Conservation (phyloP, 2,888 invertebrate species). For the Hypsopygia costalis region DNA sequence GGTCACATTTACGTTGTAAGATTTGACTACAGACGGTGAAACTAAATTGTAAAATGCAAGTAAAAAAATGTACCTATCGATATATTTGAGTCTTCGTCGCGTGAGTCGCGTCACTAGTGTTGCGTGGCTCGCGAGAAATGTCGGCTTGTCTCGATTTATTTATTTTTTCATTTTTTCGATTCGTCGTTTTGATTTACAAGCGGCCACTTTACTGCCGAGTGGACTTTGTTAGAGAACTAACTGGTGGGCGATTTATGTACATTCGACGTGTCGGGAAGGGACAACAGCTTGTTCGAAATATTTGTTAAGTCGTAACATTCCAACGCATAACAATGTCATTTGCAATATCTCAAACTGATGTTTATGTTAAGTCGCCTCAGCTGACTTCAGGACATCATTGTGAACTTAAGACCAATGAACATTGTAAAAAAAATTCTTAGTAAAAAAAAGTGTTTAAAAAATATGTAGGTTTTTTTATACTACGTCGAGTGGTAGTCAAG, state of each 20-base stretch:
- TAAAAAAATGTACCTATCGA: constrained; percentile 30
- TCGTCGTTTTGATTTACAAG: constrained; percentile 75
- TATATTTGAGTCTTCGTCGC: constrained; percentile 18
- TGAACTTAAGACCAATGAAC: no score
- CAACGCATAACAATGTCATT: constrained; percentile 41
- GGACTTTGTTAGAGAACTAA: constrained; percentile 74
- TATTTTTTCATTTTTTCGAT: constrained; percentile 64
- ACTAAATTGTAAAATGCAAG: no score
- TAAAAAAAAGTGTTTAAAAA: no score
- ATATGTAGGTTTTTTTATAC: no score
- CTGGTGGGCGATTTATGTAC: constrained; percentile 69
- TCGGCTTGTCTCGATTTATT: constrained; percentile 53
- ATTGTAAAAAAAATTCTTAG: no score
- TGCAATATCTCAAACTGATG: constrained; percentile 32
- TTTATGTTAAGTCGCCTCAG: not conserved
- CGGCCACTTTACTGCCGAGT: constrained; percentile 69
- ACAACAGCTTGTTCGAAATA: constrained; percentile 66
- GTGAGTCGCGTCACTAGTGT: constrained; percentile 42
- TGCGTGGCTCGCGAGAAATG: constrained; percentile 50
- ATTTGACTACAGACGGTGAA: no score
- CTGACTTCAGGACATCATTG: not conserved
- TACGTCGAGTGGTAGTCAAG: no score
- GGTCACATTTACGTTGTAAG: no score
- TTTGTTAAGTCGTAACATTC: constrained; percentile 61
- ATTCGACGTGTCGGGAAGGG: constrained; percentile 35